Base-by-base conservation (phyloP, 2,888 invertebrate genomes). In the Empis livida region DNA sequence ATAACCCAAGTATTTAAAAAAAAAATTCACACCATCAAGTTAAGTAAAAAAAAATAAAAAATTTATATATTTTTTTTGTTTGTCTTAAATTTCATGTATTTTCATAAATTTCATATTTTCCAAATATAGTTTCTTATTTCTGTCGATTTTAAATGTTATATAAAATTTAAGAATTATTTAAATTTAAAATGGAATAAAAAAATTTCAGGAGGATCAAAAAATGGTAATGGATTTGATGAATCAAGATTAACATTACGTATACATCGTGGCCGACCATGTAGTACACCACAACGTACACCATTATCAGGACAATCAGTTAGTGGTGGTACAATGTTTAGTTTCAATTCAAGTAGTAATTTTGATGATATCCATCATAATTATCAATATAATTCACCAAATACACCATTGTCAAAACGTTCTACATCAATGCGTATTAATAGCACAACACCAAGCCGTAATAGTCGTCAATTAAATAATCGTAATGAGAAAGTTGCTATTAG, bases 201-300 rank as follows among this genome's bases (percentile, higher is more conserved):
- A 52, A 49, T 49, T 39, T 50, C 42, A 39, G 38, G 42, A 44
- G 23, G 46, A 41, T 47, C 49, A 41, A 38, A 23, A 44, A 43
- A 42, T 46, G 82, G 82, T 44, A 82, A 73, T 63, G 80, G 88
- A 38, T 86, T 88, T 60, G 87, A 90, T 59, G 89, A 90, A 64
- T 86, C 90, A 64, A 80, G 88, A 42, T 72, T 94, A 46, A 92
- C 93, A 1, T 70, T 95, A 54, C 77, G 94, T 55, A 92, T 95
- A 57, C 94, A 95, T 68, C 76, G 93, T 1, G 94, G 94, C 0
- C 59, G 69, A 23, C 64, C 67, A 1, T 74, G 84, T 13, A 81
- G 80, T 17, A 68, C 70, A 40, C 67, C 69, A 42, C 67, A 70
- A 23, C 60, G 67, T 9, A 79, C 79, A 1, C 65, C 66, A 1